Conservation (phyloP, 1,140 invertebrate genomes). For the Sycophaga agraensis region DNA sequence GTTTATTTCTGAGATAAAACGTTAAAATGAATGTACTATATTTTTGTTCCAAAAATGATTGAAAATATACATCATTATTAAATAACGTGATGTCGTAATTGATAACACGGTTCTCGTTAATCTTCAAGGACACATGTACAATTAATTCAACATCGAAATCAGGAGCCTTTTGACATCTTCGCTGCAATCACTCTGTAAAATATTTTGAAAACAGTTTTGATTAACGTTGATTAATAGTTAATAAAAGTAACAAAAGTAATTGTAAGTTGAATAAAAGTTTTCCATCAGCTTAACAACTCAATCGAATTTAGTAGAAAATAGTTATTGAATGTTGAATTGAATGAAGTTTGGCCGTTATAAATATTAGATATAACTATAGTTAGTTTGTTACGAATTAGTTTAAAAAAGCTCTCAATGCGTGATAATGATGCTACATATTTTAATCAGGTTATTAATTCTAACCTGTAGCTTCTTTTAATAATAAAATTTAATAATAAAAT, state of each 20-base stretch:
- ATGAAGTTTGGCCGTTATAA: neutral
- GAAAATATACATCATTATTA: constrained; percentile 28
- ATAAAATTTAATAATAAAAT: no score
- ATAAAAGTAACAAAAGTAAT: no score
- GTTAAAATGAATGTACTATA: neutral
- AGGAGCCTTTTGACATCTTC: constrained; percentile 63
- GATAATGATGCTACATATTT: no score
- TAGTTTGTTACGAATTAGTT: neutral
- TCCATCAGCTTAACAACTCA: neutral
- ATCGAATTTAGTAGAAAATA: neutral
- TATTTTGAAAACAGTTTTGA: constrained; percentile 36
- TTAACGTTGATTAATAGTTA: neutral
- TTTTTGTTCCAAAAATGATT: neutral
- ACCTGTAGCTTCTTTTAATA: no score
- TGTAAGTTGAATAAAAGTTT: neutral
- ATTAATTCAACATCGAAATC: constrained; percentile 56
- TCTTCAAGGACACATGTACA: constrained; percentile 32
- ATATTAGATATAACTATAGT: neutral
- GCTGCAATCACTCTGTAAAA: constrained; percentile 61
- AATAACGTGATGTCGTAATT: constrained; percentile 28
- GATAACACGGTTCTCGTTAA: constrained; percentile 30
- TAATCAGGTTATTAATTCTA: no score
- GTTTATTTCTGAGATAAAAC: constrained; percentile 8
- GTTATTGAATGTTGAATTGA: neutral
- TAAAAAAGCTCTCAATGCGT: no score